phyloP scores from a whole-genome alignment of 2,888 invertebrate genomes.

The Sarcophaga caerulescens region DNA sequence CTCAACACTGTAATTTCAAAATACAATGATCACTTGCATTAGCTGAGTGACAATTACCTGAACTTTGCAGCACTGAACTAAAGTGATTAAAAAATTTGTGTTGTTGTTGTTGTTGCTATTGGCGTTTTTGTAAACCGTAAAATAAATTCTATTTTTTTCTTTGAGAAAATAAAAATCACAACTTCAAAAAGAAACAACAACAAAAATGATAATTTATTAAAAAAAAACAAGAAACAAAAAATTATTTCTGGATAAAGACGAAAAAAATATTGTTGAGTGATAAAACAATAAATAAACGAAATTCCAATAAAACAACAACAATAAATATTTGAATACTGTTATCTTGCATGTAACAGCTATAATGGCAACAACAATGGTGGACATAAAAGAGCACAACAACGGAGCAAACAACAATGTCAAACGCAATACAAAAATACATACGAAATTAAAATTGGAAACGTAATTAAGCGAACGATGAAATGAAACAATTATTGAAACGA shows the following conservation, averaged over 20 bases:
- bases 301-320: conserved; percentile 43
- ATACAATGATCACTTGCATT: too few relatives aligned
- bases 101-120: too few relatives aligned
- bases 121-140: neutral
- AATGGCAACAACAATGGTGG: conserved; percentile 25
- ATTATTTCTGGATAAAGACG: neutral
- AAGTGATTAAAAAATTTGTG: neutral
- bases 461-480: conserved; percentile 24
- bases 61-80: neutral
- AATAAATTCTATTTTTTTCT: neutral
- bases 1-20: too few relatives aligned
- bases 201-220: neutral
- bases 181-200: neutral
- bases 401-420: conserved; percentile 43
- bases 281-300: conserved; percentile 33
- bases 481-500: neutral
- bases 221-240: neutral
- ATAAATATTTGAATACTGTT: conserved; percentile 6
- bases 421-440: conserved; percentile 16
- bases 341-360: conserved; percentile 22
- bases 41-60: neutral
- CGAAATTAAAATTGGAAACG: neutral
- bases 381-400: conserved; percentile 20
- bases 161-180: neutral
- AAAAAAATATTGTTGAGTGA: neutral